Percentiles rank a stretch among this genome's conserved stretches.
phyloP scores from a whole-genome alignment of 2,113 vertebrate genomes.

The Neolamprologus modestus region DNA sequence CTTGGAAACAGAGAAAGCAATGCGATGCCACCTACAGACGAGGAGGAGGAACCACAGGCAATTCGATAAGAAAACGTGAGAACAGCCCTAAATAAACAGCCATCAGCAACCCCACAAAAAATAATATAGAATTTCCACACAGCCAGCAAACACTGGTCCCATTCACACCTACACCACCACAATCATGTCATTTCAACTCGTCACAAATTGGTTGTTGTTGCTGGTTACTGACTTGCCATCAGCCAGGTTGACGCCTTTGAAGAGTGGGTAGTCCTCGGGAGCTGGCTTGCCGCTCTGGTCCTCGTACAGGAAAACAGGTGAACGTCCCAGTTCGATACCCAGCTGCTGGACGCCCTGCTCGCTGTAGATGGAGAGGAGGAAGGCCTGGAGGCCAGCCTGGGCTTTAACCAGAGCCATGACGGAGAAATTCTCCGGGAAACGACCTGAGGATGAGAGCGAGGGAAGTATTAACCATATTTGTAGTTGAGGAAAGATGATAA shows the following conservation, averaged over 20 bases:
- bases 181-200: conserved; percentile 9
- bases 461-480: not conserved
- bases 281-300: conserved; percentile 81
- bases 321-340: conserved; percentile 82
- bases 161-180: not conserved
- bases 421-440: conserved; percentile 88
- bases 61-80: not conserved
- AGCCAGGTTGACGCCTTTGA: conserved; percentile 81
- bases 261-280: conserved; percentile 81
- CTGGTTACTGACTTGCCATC: conserved; percentile 90
- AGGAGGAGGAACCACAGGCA: not conserved
- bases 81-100: not conserved
- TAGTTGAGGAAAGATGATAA: fast-evolving
- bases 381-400: conserved; percentile 78
- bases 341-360: conserved; percentile 82
- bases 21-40: conserved; percentile 80
- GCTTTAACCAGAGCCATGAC: conserved; percentile 81
- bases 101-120: not conserved
- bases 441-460: conserved; percentile 56
- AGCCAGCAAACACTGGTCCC: not conserved
- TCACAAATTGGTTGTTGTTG: conserved; percentile 30
- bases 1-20: conserved; percentile 82
- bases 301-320: conserved; percentile 83
- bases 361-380: conserved; percentile 85
- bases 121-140: not conserved